phyloP scores from a whole-genome alignment of 2,888 invertebrate genomes.

The Cyrtodaria siliqua region DNA sequence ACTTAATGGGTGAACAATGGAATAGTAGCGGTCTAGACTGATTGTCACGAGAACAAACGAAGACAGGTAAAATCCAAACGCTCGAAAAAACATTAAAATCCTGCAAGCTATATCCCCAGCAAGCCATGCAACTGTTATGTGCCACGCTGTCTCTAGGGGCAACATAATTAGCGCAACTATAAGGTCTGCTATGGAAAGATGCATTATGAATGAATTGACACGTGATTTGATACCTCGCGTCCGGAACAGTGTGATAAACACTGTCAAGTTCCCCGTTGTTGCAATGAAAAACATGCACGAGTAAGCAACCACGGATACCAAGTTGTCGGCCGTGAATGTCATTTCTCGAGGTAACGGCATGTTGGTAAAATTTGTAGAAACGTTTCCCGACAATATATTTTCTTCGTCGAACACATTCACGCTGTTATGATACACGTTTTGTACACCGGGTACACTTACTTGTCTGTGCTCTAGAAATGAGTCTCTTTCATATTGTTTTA shows the following conservation, averaged over 20 bases:
- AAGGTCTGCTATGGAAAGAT: conserved; percentile 93
- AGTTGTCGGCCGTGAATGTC: conserved; percentile 94
- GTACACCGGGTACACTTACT: background rate
- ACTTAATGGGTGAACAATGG: conserved; percentile 78
- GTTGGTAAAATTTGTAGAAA: background rate
- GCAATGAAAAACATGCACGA: conserved; percentile 89
- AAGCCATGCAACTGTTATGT: conserved; percentile 91
- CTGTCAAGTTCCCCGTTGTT: conserved; percentile 93
- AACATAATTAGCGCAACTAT: conserved; percentile 93
- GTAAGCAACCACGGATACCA: conserved; percentile 93
- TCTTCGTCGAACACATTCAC: background rate
- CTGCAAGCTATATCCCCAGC: conserved; percentile 92
- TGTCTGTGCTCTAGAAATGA: background rate
- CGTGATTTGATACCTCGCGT: conserved; percentile 90
- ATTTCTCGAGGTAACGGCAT: conserved; percentile 88
- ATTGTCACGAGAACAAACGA: conserved; percentile 92
- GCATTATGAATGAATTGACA: conserved; percentile 92
- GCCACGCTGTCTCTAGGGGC: conserved; percentile 90
- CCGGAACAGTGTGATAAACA: conserved; percentile 89
- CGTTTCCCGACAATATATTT: too few species aligned
- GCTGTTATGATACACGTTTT: background rate
- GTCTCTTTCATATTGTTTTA: background rate
- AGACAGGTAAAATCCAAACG: conserved; percentile 93
- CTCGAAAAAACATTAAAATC: conserved; percentile 90
- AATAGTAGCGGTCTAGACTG: conserved; percentile 86